Evolutionary conservation across 2,113 vertebrate genomes (phyloP), one percentile per base, ranked within the genome.

Genomic region (Ranitomeya imitator): DNA sequence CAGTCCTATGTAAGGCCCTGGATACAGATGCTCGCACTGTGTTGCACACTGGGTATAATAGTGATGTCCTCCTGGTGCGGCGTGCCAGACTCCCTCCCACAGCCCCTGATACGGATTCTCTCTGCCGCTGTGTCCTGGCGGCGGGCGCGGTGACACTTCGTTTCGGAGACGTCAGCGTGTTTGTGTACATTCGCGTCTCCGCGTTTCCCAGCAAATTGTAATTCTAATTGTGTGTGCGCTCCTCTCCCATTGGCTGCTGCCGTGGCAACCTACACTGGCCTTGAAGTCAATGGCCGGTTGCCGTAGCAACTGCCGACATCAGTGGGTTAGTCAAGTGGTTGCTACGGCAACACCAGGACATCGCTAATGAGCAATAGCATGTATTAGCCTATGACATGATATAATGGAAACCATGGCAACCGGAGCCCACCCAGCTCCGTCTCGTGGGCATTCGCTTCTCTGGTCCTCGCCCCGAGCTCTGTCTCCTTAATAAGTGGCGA

Each of bases 231-330:
- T 77, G 74, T 65, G 80, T 67, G 81, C 13, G 19, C 73, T 52
- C 60, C 26, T 2, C 11, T 51, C 73, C 77, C 52, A 88, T 88
- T 88, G 87, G 87, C 69, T 88, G 93, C 92, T 93, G 59, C 93
- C 89, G 92, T 92, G 89, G 91, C 91, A 93, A 93, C 93, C 4
- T 0, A 79, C 15, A 61, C 0, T 84, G 90, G 90, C 92, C 94
- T 93, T 93, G 92, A 92, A 93, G 90, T 93, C 92, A 89, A 83
- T 26, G 84, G 67, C 89, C 63, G 80, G 93, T 94, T 93, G 51
- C 93, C 59, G 90, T 93, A 90, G 92, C 0, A 79, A 93, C 83
- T 6, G 0, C 2, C 88, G 90, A 84, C 90, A 91, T 90, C 88
- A 90, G 79, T 61, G 59, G 59, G 51, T 59, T 1, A 85, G 87